Evolutionary conservation across 2,797 vertebrate species (phyloP).

Genomic region (Allobates femoralis): DNA sequence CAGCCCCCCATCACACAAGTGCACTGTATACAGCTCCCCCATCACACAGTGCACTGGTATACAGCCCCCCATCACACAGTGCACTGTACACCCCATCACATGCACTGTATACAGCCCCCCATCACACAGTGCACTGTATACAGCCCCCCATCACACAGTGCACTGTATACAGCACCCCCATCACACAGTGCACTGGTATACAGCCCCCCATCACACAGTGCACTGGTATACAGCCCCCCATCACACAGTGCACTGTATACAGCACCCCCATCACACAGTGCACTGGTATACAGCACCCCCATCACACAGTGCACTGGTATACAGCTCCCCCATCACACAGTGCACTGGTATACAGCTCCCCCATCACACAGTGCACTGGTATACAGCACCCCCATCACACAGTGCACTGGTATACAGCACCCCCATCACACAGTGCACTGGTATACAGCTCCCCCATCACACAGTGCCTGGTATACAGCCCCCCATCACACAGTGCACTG

Average conservation of each 20-base stretch:
- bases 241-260: background rate
- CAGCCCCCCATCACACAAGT: background rate
- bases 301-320: no score
- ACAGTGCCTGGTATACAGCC: no score
- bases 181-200: no score
- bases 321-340: background rate
- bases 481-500: background rate
- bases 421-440: no score
- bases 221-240: no score
- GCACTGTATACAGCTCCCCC: no score
- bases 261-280: background rate
- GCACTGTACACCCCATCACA: background rate
- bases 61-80: background rate
- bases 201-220: no score
- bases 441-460: background rate
- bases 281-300: background rate
- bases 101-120: background rate
- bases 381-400: no score
- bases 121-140: no score
- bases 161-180: background rate
- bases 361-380: background rate
- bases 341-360: no score
- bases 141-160: background rate
- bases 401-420: background rate
- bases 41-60: background rate